Base-by-base conservation (phyloP, 2,113 vertebrate genomes). In the Nothobranchius kuhntae region DNA sequence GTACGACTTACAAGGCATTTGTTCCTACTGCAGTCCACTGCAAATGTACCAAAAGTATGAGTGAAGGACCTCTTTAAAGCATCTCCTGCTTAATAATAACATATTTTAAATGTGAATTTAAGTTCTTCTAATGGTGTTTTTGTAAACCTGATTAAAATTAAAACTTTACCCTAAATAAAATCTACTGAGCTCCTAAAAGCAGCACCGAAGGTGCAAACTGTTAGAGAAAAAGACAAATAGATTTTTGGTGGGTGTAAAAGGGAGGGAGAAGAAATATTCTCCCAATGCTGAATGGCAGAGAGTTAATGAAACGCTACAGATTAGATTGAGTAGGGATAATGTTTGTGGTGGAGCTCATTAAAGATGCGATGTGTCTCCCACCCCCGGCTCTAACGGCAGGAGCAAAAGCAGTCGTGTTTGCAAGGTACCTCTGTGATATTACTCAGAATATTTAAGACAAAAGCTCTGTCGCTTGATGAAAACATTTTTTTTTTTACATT, bases 331-430 rank as follows among this genome's bases (percentile, higher is more conserved):
- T 9, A 6, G 17, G 13, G 21, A 53, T 63, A 63, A 63, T 53
- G 38, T 53, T 53, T 54, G 40, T 44, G 62, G 17, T 65, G 13
- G 21, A 64, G n/a, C 51, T n/a, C 13, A n/a, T 35, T 65, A 12
- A 55, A 40, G 24, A 55, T 55, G 30, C 11, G 14, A 55, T 9
- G 12, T 13, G 6, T 46, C 51, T 46, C 6, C 21, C 10, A 15
- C n/a, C 35, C 61, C 4, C 2, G 7, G 48, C 35, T 63, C 7
- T 61, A 47, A 48, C 11, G n/a, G 7, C n/a, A 13, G 47, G 46
- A 35, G 35, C 24, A 53, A 46, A 65, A 54, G 14, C 7, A 15
- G 26, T 53, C 36, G 42, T 38, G n/a, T n/a, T 38, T 35, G 13
- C 24, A 36, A n/a, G 13, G 17, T 54, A 45, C 13, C 3, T 45